Base-by-base conservation (phyloP, 1,140 invertebrate species). In the Hypsibius dujardini region DNA sequence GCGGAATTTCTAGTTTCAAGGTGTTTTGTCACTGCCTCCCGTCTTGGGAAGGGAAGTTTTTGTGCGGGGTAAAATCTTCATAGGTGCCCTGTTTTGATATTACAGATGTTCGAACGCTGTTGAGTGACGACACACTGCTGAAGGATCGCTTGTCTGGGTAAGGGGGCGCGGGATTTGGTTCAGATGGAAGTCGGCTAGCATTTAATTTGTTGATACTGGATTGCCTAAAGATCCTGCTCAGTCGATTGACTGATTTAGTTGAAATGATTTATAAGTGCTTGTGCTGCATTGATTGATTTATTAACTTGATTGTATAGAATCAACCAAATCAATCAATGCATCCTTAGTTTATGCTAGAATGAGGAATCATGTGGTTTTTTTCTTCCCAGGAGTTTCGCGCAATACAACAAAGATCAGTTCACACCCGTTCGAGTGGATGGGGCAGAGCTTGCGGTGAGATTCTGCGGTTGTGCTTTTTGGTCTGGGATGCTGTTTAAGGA, bases 341-440 rank as follows among this genome's bases (percentile, higher is more conserved):
- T 28, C 28, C 28, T 28, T 28, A 28, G 28, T 28, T 28, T 28
- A 28, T 28, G 28, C 28, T 28, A 28, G 28, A 28, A 28, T 28
- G 28, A 28, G 28, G 28, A 28, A 28, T 28, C 28, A 28, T 28
- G 28, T 28, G 28, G 28, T 70, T 73, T 73, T 71, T 59, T 50
- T 78, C 74, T 70, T 77, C 76, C 69, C 78, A 89, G 88, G 74
- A 92, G 93, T 73, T 96, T 98, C 84, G 88, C 92, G 74, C 89
- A 93, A 77, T 98, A 98, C 84, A 96, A 98, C 83, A 97, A 95
- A 84, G 93, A 98, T 81, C 95, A 98, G 84, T 87, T 98, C 80
- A 96, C 93, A 78, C 92, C 94, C 77, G 93, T 96, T 76, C 85
- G 88, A 81, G 84, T 98, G 72, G 89, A 93, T 75, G 89, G 89